A percentile compares a stretch with the other conserved stretches of the same genome.
phyloP scores from a whole-genome alignment of 2,888 invertebrate species.

The Hypena proboscidalis region DNA sequence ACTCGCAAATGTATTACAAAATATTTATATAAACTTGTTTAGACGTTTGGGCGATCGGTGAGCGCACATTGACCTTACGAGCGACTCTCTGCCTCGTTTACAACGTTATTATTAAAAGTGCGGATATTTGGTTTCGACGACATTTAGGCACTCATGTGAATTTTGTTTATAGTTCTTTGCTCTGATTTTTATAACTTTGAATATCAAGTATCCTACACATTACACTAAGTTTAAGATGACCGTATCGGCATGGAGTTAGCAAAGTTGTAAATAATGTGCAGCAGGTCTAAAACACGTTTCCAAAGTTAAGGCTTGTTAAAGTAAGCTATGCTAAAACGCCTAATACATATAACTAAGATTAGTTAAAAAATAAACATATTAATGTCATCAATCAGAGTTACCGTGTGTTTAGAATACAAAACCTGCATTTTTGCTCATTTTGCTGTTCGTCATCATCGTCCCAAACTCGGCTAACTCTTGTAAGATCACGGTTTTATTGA shows the following conservation, averaged over 20 bases:
- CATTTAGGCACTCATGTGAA: slow-evolving; percentile 20
- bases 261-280: too few species aligned
- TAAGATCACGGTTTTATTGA: slow-evolving; percentile 23
- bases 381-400: slow-evolving; percentile 19
- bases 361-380: too few species aligned
- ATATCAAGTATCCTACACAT: slow-evolving; percentile 11
- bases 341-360: too few species aligned
- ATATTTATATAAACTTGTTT: slow-evolving; percentile 59
- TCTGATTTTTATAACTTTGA: slow-evolving; percentile 11
- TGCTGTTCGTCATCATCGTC: slow-evolving; percentile 15
- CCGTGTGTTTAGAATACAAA: slow-evolving; percentile 28
- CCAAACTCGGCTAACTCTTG: slow-evolving; percentile 34
- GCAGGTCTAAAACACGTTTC: too few species aligned
- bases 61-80: slow-evolving; percentile 29
- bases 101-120: slow-evolving; percentile 20
- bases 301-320: too few species aligned
- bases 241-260: background rate
- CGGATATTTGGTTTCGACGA: slow-evolving; percentile 12
- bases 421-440: slow-evolving; percentile 13
- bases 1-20: slow-evolving; percentile 57
- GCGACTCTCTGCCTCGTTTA: background rate
- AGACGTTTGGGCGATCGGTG: slow-evolving; percentile 43
- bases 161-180: slow-evolving; percentile 24
- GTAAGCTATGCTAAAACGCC: slow-evolving; percentile 1
- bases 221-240: background rate